Base-by-base conservation (phyloP, 2,797 vertebrate genomes). In the Takifugu ocellatus region DNA sequence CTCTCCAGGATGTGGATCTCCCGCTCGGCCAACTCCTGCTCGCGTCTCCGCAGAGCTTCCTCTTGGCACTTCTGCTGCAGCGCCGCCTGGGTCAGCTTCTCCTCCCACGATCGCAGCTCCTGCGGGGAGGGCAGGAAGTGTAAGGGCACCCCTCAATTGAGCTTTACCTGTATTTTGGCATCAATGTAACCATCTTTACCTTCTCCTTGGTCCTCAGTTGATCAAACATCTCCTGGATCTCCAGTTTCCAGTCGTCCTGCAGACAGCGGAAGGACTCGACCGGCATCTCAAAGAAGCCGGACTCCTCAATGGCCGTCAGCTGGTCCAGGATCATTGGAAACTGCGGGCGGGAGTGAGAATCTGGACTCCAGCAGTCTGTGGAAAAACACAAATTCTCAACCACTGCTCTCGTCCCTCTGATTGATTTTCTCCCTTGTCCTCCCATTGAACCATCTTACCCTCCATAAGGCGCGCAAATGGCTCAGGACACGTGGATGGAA, bases 171-270 rank as follows among this genome's bases (percentile, higher is more conserved):
- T 11, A 15, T 44, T 5, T 44, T 12, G 6, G 5, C 29, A 31
- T 31, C 3, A 43, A 16, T 6, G 42, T 44, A 33, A 7, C 8
- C 1, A 9, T 51, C 14, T 44, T 81, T 82, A 94, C 97, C 92
- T 98, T 98, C 83, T 99, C 97, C 90, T 99, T 99, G 78, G 93
- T 93, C 85, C 96, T 93, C 69, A 99, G 94, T 72, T 98, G 93
- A 75, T 98, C 94, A 83, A 99, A 99, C 96, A 99, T 98, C 80
- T 98, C 95, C 84, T 98, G 94, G 77, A 99, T 96, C 84, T 99
- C 97, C 82, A 95, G 88, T 73, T 97, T 98, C 96, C 96, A 98
- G 91, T 98, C 94, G 54, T 99, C 94, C 89, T 99, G 96, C 83
- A 99, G 88, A 36, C 94, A 99, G 83, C 96, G 94, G 87, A 99